Conservation (phyloP, 1,140 invertebrate genomes). For the Drosophila pectinifera region DNA sequence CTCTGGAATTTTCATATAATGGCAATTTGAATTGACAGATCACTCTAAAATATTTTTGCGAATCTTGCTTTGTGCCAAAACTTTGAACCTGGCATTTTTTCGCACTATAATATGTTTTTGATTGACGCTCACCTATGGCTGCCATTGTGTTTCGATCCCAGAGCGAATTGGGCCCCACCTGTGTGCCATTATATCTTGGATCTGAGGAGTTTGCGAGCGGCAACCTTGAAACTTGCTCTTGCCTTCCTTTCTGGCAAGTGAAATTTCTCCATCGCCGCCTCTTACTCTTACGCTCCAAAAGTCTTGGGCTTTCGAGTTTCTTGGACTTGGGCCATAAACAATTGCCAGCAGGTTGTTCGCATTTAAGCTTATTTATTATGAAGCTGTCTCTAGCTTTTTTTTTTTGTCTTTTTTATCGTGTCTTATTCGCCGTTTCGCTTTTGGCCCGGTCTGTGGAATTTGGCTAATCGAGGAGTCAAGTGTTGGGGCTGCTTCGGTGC, state of each 20-base stretch:
- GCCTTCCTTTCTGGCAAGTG: constrained; percentile 61
- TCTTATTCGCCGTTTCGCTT: constrained; percentile 13
- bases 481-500: constrained; percentile 45
- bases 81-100: constrained; percentile 2
- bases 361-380: constrained; percentile 57
- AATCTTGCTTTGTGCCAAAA: not conserved
- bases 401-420: constrained; percentile 4
- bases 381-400: constrained; percentile 41
- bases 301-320: constrained; percentile 56
- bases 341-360: constrained; percentile 58
- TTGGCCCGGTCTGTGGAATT: constrained; percentile 51
- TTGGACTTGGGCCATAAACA: constrained; percentile 67
- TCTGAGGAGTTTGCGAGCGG: constrained; percentile 19
- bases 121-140: constrained; percentile 7
- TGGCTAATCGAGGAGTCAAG: constrained; percentile 66
- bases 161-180: constrained; percentile 20
- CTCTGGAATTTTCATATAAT: not conserved
- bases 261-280: constrained; percentile 57
- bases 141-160: constrained; percentile 20
- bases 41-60: not conserved
- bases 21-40: constrained; percentile 12
- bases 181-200: constrained; percentile 26
- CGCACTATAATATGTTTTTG: constrained; percentile 15
- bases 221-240: constrained; percentile 73
- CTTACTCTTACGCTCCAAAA: constrained; percentile 24